A percentile compares a stretch with the other conserved stretches of the same genome.
Conservation (phyloP, 2,888 invertebrate species). For the Deilephila porcellus region DNA sequence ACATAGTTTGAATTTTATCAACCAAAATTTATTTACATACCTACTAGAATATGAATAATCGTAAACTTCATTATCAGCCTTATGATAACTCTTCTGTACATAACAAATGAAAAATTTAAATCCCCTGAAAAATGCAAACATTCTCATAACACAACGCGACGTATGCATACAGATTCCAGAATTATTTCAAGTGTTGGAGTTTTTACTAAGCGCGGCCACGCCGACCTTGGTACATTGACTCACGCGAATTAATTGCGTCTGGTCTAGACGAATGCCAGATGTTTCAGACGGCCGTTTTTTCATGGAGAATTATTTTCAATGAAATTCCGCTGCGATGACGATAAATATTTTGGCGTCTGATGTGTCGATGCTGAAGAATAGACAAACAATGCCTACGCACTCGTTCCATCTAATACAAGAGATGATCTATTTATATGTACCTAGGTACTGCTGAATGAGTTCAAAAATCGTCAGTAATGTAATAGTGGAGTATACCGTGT, state of each 20-base stretch:
- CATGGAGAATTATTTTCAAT: constrained; percentile 15
- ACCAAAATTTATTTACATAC: too few relatives aligned
- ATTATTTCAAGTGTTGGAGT: background rate
- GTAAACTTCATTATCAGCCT: too few relatives aligned
- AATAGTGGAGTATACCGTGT: too few relatives aligned
- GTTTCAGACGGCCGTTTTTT: background rate
- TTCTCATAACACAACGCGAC: background rate
- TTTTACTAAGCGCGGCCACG: background rate
- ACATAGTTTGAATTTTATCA: too few relatives aligned
- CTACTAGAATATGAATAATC: too few relatives aligned
- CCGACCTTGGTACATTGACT: constrained; percentile 20
- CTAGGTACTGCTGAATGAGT: too few relatives aligned
- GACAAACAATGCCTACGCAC: background rate
- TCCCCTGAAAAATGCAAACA: background rate
- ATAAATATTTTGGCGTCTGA: background rate
- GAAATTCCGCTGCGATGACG: constrained; percentile 14
- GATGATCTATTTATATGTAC: too few relatives aligned
- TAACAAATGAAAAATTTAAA: too few relatives aligned
- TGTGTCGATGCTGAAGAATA: background rate
- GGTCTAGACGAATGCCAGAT: constrained; percentile 26
- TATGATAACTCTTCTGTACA: too few relatives aligned
- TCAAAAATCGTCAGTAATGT: too few relatives aligned
- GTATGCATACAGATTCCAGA: background rate
- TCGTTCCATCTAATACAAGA: too few relatives aligned
- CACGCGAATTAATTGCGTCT: constrained; percentile 19